Evolutionary conservation across 1,140 invertebrate species (phyloP).

Genomic region (Linepithema humile): DNA sequence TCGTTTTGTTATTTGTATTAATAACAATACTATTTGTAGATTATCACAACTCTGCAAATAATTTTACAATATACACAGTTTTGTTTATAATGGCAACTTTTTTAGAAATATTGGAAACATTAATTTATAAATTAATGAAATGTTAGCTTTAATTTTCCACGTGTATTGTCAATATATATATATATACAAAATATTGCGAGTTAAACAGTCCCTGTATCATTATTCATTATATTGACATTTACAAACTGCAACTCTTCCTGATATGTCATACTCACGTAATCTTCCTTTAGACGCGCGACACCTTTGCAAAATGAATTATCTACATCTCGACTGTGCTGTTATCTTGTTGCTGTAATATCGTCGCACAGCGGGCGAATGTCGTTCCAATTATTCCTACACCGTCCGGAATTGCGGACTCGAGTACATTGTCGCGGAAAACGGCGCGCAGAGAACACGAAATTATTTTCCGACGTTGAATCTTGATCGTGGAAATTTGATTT

Average conservation of each 20-base stretch:
- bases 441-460: slow-evolving; percentile 31
- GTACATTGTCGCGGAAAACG: slow-evolving; percentile 14
- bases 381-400: slow-evolving; percentile 54
- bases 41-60: background rate
- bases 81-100: background rate
- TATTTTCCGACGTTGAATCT: slow-evolving; percentile 46
- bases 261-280: background rate
- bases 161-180: too few relatives aligned
- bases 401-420: slow-evolving; percentile 36
- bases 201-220: background rate
- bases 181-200: background rate
- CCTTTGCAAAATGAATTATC: slow-evolving; percentile 15
- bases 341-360: slow-evolving; percentile 37
- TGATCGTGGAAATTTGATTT: slow-evolving; percentile 41
- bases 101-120: background rate
- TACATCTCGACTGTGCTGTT: slow-evolving; percentile 31
- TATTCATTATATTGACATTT: background rate
- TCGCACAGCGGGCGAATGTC: slow-evolving; percentile 53
- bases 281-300: slow-evolving; percentile 1
- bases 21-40: background rate
- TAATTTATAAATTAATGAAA: background rate
- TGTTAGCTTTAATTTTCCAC: background rate
- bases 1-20: background rate
- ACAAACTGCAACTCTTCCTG: background rate
- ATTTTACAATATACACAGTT: background rate